Evolutionary conservation across 2,797 vertebrate genomes (phyloP), one percentile per base, ranked within the genome.

Genomic region (Muraenolepis orangiensis): DNA sequence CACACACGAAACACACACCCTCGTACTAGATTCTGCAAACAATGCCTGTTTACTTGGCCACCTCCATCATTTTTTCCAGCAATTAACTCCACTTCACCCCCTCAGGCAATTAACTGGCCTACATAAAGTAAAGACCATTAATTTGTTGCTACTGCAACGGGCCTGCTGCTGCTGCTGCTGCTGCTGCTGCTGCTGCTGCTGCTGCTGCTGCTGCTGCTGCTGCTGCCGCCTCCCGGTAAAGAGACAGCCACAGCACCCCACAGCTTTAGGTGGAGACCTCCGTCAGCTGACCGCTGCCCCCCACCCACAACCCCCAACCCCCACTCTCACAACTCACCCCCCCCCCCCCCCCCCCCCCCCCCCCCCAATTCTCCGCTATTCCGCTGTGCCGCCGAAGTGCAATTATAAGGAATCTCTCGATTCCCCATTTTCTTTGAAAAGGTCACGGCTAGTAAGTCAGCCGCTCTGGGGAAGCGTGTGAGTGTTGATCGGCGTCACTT

Each of bases 121-220:
- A 92, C 86, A 93, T 93, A 93, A 91, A 91, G 86, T 88, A 89
- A 89, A 90, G 88, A 91, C 88, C 72, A 87, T 90, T 88, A 87
- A 89, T 89, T 89, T 81, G 82, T 81, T 88, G 80, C 84, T 82
- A 81, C 83, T 88, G 80, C 89, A 87, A 85, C 81, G 79, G 76
- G 75, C 80, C 13, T 20, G 40, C 69, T 79, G 74, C 11, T 72
- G n/a, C n/a, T n/a, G n/a, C n/a, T n/a, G n/a, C n/a, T n/a, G n/a
- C n/a, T n/a, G n/a, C n/a, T n/a, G n/a, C n/a, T n/a, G n/a, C n/a
- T n/a, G n/a, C n/a, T n/a, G n/a, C n/a, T n/a, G n/a, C n/a, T n/a
- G n/a, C n/a, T n/a, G n/a, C n/a, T n/a, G n/a, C n/a, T n/a, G n/a
- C n/a, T n/a, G n/a, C n/a, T n/a, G n/a, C n/a, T n/a, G n/a, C n/a